Evolutionary conservation across 2,888 invertebrate species (phyloP).

Genomic region (Lasioglossum figueresi): DNA sequence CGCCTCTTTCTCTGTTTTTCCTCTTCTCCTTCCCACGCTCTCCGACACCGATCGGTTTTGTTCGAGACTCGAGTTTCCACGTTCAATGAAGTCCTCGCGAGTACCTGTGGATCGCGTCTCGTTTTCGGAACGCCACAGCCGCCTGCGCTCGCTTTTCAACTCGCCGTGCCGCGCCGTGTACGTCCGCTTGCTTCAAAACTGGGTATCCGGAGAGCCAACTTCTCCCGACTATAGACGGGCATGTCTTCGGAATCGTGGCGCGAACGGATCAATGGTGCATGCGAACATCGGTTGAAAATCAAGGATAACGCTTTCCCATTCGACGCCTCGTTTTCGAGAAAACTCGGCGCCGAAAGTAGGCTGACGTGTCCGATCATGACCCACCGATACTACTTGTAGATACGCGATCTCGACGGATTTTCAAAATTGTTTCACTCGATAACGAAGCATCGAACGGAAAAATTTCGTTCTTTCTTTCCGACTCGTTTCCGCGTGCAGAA

Average conservation of each 20-base stretch:
- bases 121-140: constrained; percentile 32
- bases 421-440: neutral
- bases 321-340: neutral
- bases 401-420: neutral
- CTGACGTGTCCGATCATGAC: neutral
- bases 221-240: neutral
- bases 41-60: constrained; percentile 32
- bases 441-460: neutral
- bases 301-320: neutral
- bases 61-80: constrained; percentile 28
- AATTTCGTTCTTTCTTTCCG: neutral
- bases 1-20: constrained; percentile 37
- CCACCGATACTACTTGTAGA: neutral
- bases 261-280: neutral
- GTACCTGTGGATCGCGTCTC: constrained; percentile 29
- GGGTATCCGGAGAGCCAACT: neutral
- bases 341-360: too few species aligned
- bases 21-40: constrained; percentile 12
- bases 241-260: neutral
- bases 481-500: neutral
- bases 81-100: constrained; percentile 41
- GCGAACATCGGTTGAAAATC: neutral
- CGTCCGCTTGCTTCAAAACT: neutral
- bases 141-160: constrained; percentile 3
- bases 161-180: constrained; percentile 4